phyloP scores from a whole-genome alignment of 1,140 invertebrate genomes.

The Drusus annulatus region DNA sequence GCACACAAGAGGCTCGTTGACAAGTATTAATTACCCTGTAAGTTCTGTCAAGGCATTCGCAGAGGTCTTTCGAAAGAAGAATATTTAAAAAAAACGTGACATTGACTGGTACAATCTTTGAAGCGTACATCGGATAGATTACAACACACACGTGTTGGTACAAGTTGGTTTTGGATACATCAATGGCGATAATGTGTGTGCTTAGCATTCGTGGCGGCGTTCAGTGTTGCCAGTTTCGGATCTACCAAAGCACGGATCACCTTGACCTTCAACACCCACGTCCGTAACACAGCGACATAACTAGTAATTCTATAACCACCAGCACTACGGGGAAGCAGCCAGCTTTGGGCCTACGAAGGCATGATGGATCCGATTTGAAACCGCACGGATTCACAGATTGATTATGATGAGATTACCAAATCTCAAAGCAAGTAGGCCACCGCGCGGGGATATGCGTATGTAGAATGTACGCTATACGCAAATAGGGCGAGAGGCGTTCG shows the following conservation, averaged over 20 bases:
- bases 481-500: too few relatives aligned
- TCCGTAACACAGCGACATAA: neutral
- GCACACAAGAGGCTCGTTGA: neutral
- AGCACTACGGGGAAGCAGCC: too few relatives aligned
- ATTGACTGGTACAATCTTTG: too few relatives aligned
- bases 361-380: too few relatives aligned
- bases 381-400: too few relatives aligned
- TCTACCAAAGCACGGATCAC: neutral
- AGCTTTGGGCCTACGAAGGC: too few relatives aligned
- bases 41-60: constrained; percentile 10
- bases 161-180: neutral
- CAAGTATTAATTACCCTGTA: constrained; percentile 36
- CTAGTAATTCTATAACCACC: neutral
- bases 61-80: constrained; percentile 12
- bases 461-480: too few relatives aligned
- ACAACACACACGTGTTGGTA: neutral
- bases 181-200: constrained; percentile 3
- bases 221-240: neutral
- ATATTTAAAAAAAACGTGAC: constrained; percentile 33
- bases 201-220: constrained; percentile 9
- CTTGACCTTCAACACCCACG: constrained; percentile 30
- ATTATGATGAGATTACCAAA: constrained; percentile 1
- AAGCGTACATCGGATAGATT: neutral
- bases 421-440: neutral
- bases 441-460: neutral